These are phyloP conservation scores for Sturnira hondurensis DNA, from an alignment of 2,113 vertebrate species.

Conservation along the genomic window DNA sequence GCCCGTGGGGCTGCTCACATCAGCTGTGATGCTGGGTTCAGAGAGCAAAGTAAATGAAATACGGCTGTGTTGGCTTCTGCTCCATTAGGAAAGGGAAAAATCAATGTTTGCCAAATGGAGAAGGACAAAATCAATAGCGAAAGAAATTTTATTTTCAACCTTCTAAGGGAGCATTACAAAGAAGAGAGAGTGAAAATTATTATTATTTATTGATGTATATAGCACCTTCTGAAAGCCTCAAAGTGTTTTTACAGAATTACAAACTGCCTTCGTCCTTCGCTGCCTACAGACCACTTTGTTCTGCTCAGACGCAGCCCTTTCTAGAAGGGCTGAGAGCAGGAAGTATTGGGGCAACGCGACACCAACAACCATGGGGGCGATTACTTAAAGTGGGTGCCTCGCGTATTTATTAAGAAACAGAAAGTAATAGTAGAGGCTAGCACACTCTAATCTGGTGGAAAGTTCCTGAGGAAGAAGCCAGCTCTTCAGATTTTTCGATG, in stretches of 20 bases:
- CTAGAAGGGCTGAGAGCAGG: background rate
- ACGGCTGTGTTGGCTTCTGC: constrained; percentile 78
- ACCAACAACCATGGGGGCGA: background rate
- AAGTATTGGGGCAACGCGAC: constrained; percentile 25
- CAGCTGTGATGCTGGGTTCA: constrained; percentile 66
- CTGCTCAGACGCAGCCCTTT: constrained; percentile 49
- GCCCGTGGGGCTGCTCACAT: constrained; percentile 63
- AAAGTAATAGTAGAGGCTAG: constrained; percentile 20
- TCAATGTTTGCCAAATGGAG: constrained; percentile 83
- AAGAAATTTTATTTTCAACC: constrained; percentile 84
- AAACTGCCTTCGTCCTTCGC: constrained; percentile 53
- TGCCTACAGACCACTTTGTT: constrained; percentile 53
- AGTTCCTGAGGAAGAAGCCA: constrained; percentile 18
- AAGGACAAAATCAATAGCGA: constrained; percentile 84
- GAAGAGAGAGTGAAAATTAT: constrained; percentile 81
- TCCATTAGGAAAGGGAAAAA: constrained; percentile 84
- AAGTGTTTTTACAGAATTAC: constrained; percentile 79
- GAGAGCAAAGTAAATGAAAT: constrained; percentile 80
- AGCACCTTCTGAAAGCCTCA: constrained; percentile 80
- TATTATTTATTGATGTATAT: constrained; percentile 84
- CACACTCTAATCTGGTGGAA: background rate
- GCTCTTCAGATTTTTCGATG: constrained; percentile 2
- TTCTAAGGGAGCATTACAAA: constrained; percentile 82
- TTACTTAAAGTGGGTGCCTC: background rate
- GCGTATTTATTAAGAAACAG: constrained; percentile 55